These are phyloP conservation scores for Diarsia dahlii DNA, from an alignment of 2,888 invertebrate genomes.

Conservation along the genomic window DNA sequence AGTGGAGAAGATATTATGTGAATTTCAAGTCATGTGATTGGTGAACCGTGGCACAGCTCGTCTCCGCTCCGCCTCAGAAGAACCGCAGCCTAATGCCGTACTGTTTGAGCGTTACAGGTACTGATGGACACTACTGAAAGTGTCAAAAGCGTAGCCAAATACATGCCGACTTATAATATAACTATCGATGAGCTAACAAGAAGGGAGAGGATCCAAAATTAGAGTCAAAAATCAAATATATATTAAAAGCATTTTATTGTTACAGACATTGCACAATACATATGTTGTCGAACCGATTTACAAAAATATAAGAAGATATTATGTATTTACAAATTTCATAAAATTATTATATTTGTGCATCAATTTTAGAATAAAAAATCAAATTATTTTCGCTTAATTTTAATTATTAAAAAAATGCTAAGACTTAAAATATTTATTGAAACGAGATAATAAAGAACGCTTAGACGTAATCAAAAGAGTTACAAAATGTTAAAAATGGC, in stretches of 20 bases:
- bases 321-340: conserved; percentile 71
- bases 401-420: conserved; percentile 63
- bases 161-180: neutral
- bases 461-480: conserved; percentile 48
- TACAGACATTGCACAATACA: conserved; percentile 74
- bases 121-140: neutral
- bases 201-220: neutral
- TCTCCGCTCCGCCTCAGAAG: too few relatives aligned
- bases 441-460: conserved; percentile 58
- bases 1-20: too few relatives aligned
- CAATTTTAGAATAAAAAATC: conserved; percentile 59
- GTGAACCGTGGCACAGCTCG: too few relatives aligned
- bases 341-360: conserved; percentile 73
- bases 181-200: neutral
- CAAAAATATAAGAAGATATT: conserved; percentile 76
- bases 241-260: conserved; percentile 79
- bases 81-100: too few relatives aligned
- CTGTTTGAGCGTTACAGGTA: neutral
- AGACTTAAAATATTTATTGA: conserved; percentile 55
- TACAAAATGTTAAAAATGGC: conserved; percentile 65
- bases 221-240: conserved; percentile 8
- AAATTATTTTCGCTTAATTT: conserved; percentile 54
- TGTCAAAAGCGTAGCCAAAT: neutral
- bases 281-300: conserved; percentile 68
- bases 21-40: too few relatives aligned